Evolutionary conservation across 2,888 invertebrate species (phyloP), one percentile per base, ranked within the genome.

Genomic region (Athripsodes cinereus): DNA sequence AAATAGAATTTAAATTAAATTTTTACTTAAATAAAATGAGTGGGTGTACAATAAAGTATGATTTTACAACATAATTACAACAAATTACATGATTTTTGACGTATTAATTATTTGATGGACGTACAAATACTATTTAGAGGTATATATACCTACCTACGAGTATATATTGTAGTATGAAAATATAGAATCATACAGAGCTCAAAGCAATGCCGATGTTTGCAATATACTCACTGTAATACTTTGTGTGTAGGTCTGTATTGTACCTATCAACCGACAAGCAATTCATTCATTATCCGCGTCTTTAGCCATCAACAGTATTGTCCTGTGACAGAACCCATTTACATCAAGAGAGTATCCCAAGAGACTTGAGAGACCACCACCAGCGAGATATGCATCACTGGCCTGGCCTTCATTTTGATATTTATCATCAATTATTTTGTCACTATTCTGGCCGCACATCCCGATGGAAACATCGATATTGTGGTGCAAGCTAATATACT

Each of bases 361-460:
- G 40, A 40, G 40, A 6, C 11, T n/a, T n/a, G n/a, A 6, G 31
- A 31, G 31, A 40, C 40, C 40, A 40, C 31, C 31, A 11, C 31
- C n/a, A 11, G 31, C 31, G 31, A 8, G 31, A 6, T 31, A 11
- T 31, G 31, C 31, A 11, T n/a, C 26, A 26, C 26, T 10, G 26
- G 10, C 26, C 26, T 26, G 13, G 40, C 40, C 40, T 6, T 26
- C 40, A 16, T 13, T 40, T 2, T 2, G 13, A 40, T 40, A 40
- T 40, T 40, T 40, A 40, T 40, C 40, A 16, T 40, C 40, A 40
- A 40, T 40, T 40, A 40, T 40, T 40, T 40, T 40, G 40, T 40
- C 40, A 40, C 40, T 40, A 13, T 40, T 40, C 40, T 13, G 40
- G 2, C 40, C 40, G 40, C 40, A 40, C 13, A 8, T 40, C 40